These are phyloP conservation scores for Strigamia transsilvanica DNA, from an alignment of 2,888 invertebrate genomes.

Conservation along the genomic window DNA sequence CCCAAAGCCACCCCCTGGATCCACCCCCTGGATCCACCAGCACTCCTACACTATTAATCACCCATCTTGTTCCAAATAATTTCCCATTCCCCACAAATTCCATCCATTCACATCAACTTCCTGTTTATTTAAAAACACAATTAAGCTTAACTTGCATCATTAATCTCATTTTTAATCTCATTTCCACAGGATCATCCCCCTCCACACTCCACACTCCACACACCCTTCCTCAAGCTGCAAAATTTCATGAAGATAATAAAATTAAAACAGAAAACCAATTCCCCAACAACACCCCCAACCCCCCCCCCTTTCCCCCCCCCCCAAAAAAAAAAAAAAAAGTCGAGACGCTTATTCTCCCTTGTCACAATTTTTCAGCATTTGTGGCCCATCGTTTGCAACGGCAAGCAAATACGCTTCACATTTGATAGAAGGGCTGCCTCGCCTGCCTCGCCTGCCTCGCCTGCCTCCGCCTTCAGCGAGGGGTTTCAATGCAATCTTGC, in stretches of 20 bases:
- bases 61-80: background rate
- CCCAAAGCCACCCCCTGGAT: too few relatives aligned
- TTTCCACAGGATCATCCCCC: background rate
- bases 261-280: background rate
- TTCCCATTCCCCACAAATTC: background rate
- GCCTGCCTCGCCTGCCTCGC: too few relatives aligned
- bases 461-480: background rate
- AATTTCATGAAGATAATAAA: conserved; percentile 16
- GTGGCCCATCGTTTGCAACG: background rate
- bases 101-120: background rate
- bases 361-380: conserved; percentile 27
- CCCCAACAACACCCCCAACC: too few relatives aligned
- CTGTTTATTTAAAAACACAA: conserved; percentile 34
- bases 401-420: conserved; percentile 16
- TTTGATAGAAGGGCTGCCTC: conserved; percentile 12
- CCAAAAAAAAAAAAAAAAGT: background rate
- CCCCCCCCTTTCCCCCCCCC: too few relatives aligned
- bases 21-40: too few relatives aligned
- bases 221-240: background rate
- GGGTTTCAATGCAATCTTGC: conserved; percentile 21
- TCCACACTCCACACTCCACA: background rate
- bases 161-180: conserved; percentile 12
- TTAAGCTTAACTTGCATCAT: conserved; percentile 12
- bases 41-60: too few relatives aligned
- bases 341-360: background rate